Base-by-base conservation (phyloP, 2,113 vertebrate species). In the Athene noctua region DNA sequence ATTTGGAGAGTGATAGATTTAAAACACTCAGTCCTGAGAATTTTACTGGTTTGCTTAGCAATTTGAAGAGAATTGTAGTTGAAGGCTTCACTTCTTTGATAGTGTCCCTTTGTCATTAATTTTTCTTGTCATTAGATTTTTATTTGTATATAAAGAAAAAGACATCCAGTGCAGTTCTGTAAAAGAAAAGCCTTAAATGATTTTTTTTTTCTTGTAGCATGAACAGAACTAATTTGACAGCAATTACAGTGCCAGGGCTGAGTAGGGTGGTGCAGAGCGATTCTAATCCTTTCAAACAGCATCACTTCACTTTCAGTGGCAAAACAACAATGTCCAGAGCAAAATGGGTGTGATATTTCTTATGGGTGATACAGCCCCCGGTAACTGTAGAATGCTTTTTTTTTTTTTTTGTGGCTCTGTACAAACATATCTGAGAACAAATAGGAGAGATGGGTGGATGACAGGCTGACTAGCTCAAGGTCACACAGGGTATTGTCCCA, bases 221-320 rank as follows among this genome's bases (percentile, higher is more conserved):
- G 88, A 95, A 58, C 79, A 88, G 79, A 86, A 82, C 30, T 65
- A 68, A 96, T 94, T 73, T 88, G 94, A 90, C 71, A 86, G 82
- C 86, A 90, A 73, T 93, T 94, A 68, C 49, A 46, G 79, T 55
- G 61, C 26, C 18, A 30, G 81, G 32, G 92, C 73, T 49, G 68
- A 87, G 65, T 30, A 63, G 87, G 44, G 44, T 36, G 55, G 71
- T 63, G 44, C 14, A 2, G 12, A 72, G 44, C 0, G 2, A 30
- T 49, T 72, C 20, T 7, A 30, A 29, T 77, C 67, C 72, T 92
- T 91, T 59, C 68, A 62, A 63, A 62, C 22, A 71, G n/a, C 74
- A 79, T 92, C 81, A 5, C 36, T 88, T 94, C n/a, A 5, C 34
- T 86, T 9, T 5, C 3, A 84, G 49, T 36, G 70, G 74, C 30